A percentile compares a stretch with the other conserved stretches of the same genome.
Conservation (phyloP, 2,797 vertebrate genomes). For the Trematomus bernacchii region DNA sequence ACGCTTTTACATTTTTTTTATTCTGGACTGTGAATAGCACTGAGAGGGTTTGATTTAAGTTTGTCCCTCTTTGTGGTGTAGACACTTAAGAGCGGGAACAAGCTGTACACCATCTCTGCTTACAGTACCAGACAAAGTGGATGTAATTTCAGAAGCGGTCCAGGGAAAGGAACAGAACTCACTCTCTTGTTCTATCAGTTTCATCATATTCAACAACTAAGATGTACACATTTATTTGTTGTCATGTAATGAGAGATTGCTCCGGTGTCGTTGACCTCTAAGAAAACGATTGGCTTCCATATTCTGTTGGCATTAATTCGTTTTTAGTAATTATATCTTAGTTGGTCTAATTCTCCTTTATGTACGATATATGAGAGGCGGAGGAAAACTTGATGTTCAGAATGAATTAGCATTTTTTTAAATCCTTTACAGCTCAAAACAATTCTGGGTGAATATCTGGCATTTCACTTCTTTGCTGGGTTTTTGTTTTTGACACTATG, state of each 20-base stretch:
- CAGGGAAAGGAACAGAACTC: conserved; percentile 6
- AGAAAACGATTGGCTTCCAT: not conserved
- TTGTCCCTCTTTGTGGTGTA: conserved; percentile 8
- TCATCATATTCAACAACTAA: conserved; percentile 30
- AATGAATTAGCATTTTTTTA: not conserved
- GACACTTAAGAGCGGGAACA: conserved; percentile 13
- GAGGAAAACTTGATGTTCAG: not conserved
- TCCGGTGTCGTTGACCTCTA: conserved; percentile 2
- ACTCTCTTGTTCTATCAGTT: conserved; percentile 12
- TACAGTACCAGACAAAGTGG: conserved; percentile 26
- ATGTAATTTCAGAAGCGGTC: conserved; percentile 52
- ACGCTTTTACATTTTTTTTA: not conserved
- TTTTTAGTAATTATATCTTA: too few relatives aligned
- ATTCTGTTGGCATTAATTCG: too few relatives aligned
- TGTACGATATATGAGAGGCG: not conserved
- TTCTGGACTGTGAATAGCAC: conserved; percentile 5
- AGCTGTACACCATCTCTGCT: conserved; percentile 35
- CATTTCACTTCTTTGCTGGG: too few relatives aligned
- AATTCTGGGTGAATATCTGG: too few relatives aligned
- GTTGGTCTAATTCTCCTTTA: not conserved
- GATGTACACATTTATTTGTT: conserved; percentile 18
- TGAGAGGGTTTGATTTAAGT: conserved; percentile 9
- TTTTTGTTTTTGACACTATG: too few relatives aligned
- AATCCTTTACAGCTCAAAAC: not conserved
- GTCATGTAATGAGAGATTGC: conserved; percentile 7